These are phyloP conservation scores for Sebastes reedi DNA, from an alignment of 2,797 vertebrate genomes.

Conservation along the genomic window DNA sequence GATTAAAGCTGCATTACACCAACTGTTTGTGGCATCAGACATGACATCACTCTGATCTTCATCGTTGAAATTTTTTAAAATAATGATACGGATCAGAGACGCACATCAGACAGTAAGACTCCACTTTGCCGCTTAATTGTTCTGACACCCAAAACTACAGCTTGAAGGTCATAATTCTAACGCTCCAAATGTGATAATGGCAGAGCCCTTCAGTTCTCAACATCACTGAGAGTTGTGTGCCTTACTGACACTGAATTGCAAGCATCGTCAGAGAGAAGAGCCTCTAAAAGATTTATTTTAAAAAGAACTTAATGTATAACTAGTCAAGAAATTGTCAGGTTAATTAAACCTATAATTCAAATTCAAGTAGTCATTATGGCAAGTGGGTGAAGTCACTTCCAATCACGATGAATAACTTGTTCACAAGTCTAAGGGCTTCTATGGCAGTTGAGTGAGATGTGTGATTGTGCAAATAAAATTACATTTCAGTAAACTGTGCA, in stretches of 20 bases:
- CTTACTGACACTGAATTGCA: slow-evolving; percentile 20
- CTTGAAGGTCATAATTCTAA: slow-evolving; percentile 18
- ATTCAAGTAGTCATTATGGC: neutral
- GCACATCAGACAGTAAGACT: slow-evolving; percentile 28
- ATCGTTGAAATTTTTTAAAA: neutral
- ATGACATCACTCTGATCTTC: slow-evolving; percentile 16
- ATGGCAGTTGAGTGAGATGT: no score
- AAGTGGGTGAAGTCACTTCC: slow-evolving; percentile 3
- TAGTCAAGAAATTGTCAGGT: neutral
- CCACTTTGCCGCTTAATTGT: slow-evolving; percentile 11
- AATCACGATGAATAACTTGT: slow-evolving; percentile 5
- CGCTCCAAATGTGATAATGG: slow-evolving; percentile 5
- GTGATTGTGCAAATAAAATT: neutral
- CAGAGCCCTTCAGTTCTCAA: neutral
- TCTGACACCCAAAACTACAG: slow-evolving; percentile 30
- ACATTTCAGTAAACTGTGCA: neutral
- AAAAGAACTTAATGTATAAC: slow-evolving; percentile 21
- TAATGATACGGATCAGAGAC: neutral
- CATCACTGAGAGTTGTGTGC: neutral
- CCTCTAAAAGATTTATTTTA: slow-evolving; percentile 33
- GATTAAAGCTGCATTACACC: slow-evolving; percentile 40
- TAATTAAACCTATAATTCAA: slow-evolving; percentile 27
- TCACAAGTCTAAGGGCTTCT: neutral
- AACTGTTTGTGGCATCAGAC: slow-evolving; percentile 9
- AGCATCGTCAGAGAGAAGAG: slow-evolving; percentile 1